Percentiles rank a stretch among this genome's conserved stretches.
These are phyloP conservation scores for Malurus elegans DNA, from an alignment of 2,113 vertebrate genomes.

Conservation along the genomic window DNA sequence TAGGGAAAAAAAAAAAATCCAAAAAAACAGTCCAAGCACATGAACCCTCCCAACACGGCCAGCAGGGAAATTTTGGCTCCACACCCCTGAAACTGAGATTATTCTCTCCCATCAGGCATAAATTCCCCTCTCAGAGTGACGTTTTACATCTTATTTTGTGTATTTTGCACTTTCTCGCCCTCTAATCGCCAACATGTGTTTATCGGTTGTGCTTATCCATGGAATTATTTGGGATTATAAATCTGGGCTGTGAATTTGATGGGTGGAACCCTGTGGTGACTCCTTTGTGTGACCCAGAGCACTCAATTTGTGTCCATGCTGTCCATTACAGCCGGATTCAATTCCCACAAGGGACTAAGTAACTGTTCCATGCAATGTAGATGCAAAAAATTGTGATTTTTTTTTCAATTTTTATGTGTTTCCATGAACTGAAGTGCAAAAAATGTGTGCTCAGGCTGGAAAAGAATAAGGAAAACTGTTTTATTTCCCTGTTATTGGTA, in stretches of 20 bases:
- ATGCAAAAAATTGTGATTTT: too few species aligned
- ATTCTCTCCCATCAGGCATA: background rate
- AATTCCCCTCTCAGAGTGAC: background rate
- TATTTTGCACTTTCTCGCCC: background rate
- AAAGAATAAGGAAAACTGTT: background rate
- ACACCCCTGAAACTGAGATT: background rate
- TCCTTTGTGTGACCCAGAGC: background rate
- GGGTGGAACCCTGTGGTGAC: background rate
- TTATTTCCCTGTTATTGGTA: background rate
- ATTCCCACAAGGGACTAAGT: background rate
- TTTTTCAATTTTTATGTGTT: background rate
- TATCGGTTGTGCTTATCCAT: background rate
- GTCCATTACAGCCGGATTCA: background rate
- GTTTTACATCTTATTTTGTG: background rate
- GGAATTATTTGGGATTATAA: background rate
- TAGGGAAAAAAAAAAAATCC: background rate
- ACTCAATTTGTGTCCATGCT: background rate
- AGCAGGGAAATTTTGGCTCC: background rate
- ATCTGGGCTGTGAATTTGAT: accelerated
- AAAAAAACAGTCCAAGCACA: background rate
- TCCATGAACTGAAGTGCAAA: background rate
- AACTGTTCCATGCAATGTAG: background rate
- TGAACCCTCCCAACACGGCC: background rate
- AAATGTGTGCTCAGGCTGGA: background rate
- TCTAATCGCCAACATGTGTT: background rate